These are phyloP conservation scores for Micromys minutus DNA, from an alignment of 2,113 vertebrate species.

Conservation along the genomic window DNA sequence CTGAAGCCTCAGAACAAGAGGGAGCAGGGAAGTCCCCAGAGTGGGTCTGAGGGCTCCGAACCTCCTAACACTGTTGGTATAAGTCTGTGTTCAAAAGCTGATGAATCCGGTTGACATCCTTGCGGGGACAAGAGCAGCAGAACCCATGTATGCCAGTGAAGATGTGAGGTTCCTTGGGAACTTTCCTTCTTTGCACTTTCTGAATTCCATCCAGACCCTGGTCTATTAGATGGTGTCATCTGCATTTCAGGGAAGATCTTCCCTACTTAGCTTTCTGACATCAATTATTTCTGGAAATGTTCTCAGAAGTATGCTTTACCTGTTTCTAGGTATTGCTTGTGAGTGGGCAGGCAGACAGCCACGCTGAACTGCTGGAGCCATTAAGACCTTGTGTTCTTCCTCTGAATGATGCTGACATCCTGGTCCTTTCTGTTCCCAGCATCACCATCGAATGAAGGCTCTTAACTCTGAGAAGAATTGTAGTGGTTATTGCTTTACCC, in stretches of 20 bases:
- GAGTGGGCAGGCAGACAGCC: background rate
- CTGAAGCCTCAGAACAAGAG: background rate
- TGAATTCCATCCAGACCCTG: background rate
- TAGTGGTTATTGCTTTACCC: background rate
- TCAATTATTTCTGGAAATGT: background rate
- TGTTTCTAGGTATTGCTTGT: background rate
- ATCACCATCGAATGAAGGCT: background rate
- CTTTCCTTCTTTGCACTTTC: too few species aligned
- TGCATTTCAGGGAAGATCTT: background rate
- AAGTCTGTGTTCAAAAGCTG: background rate
- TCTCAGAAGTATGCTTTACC: background rate
- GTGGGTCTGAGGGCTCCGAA: background rate
- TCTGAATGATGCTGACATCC: background rate
- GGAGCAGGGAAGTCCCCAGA: background rate
- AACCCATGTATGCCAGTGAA: background rate
- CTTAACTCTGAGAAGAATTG: background rate
- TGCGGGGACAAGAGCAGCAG: background rate
- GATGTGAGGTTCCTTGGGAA: too few species aligned
- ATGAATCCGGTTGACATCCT: background rate
- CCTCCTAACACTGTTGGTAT: background rate
- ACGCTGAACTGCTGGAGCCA: background rate
- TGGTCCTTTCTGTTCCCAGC: background rate
- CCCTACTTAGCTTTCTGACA: background rate
- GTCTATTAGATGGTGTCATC: background rate
- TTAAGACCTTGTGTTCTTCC: background rate